Base-by-base conservation (phyloP, 2,888 invertebrate species). In the Bellardia pandia region DNA sequence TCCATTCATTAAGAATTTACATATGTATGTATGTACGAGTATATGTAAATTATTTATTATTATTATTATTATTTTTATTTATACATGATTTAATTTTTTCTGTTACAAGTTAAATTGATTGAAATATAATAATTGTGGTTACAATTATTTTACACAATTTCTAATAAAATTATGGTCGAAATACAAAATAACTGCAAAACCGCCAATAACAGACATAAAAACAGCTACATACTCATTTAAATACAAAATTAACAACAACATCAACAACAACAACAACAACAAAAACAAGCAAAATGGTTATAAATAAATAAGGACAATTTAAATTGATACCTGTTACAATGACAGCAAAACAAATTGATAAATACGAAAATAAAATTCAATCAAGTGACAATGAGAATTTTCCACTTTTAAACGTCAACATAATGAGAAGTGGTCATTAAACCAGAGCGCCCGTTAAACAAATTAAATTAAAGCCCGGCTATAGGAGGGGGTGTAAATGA, bases 111-210 rank as follows among this genome's bases (percentile, higher is more conserved):
- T 77, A 71, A 77, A 77, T 76, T 83, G 77, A 72, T 72, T 78
- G 72, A 78, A 78, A 82, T 74, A 48, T 74, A 86, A 86, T 86
- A 82, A 82, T 86, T 86, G 86, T 75, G 82, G 82, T 75, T 13
- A 64, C 82, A 83, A 86, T 86, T 82, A 86, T 82, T 82, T 82
- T 78, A 75, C 74, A 78, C 86, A 86, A 86, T 77, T 78, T 86
- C 81, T 86, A 86, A 86, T 86, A 86, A 86, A 86, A 81, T 81
- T 86, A 85, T 81, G 80, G 76, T 81, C 56, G 64, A 58, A 60
- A 51, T 74, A 37, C 56, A 75, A 62, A 74, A 81, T 74, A 80
- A 79, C 79, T 79, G 62, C 48, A 85, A 23, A 85, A 76, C 80
- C 80, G 53, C 80, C 76, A 76, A 80, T 53, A 75, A 78, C 58